phyloP scores from a whole-genome alignment of 2,888 invertebrate genomes.

The Lasioglossum vierecki region DNA sequence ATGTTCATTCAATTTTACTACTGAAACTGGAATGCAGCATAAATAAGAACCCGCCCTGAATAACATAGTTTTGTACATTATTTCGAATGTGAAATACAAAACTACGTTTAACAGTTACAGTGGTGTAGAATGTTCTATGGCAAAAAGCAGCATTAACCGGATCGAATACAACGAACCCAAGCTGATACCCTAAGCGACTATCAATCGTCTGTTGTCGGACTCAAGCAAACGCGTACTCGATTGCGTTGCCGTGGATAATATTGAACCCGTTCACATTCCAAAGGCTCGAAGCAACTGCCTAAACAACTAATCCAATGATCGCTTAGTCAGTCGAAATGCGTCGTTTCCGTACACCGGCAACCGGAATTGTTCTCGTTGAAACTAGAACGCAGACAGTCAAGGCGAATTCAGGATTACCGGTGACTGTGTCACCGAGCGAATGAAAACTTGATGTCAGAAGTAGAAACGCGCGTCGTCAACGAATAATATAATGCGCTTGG shows the following conservation, averaged over 20 bases:
- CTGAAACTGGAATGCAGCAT: background rate
- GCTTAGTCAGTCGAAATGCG: conserved; percentile 37
- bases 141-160: background rate
- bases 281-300: conserved; percentile 31
- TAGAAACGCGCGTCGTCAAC: conserved; percentile 43
- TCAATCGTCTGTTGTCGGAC: background rate
- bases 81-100: background rate
- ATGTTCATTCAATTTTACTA: background rate
- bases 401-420: conserved; percentile 43
- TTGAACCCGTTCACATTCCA: background rate
- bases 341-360: conserved; percentile 30
- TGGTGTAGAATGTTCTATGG: background rate
- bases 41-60: background rate
- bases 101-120: background rate
- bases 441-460: conserved; percentile 47
- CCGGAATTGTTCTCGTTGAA: conserved; percentile 34
- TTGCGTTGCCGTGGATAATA: background rate
- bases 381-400: conserved; percentile 19
- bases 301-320: conserved; percentile 46
- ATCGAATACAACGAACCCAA: background rate
- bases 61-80: background rate
- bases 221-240: background rate
- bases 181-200: background rate
- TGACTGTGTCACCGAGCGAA: conserved; percentile 42
- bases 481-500: conserved; percentile 40